Evolutionary conservation across 1,140 invertebrate species (phyloP).

Genomic region (Probaryconus sp.): DNA sequence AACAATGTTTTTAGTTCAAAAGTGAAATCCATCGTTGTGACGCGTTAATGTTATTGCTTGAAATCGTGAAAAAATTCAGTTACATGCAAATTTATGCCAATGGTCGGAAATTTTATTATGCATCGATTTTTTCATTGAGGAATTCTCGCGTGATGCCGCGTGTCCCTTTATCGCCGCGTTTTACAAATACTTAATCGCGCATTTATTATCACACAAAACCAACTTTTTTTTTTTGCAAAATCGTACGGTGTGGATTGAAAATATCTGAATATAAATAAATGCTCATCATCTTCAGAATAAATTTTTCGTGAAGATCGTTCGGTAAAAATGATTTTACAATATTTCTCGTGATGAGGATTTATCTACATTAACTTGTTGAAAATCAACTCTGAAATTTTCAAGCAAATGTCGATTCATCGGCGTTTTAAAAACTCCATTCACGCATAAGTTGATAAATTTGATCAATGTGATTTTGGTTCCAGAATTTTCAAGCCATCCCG

Average conservation of each 20-base stretch:
- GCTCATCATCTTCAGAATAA: no score
- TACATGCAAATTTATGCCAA: slow-evolving; percentile 50
- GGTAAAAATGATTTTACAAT: no score
- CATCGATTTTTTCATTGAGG: slow-evolving; percentile 51
- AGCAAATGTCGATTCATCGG: no score
- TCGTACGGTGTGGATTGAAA: no score
- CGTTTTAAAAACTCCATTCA: slow-evolving; percentile 28
- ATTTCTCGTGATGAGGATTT: no score
- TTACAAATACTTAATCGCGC: slow-evolving; percentile 40
- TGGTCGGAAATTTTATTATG: slow-evolving; percentile 43
- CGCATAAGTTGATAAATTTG: slow-evolving; percentile 31
- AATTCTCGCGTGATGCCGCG: slow-evolving; percentile 37
- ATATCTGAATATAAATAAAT: no score
- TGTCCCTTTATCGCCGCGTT: slow-evolving; percentile 28
- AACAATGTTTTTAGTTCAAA: slow-evolving; percentile 7
- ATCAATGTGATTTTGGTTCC: slow-evolving; percentile 28
- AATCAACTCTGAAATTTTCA: no score
- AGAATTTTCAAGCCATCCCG: slow-evolving; percentile 24
- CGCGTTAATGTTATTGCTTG: slow-evolving; percentile 13
- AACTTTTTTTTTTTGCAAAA: slow-evolving; percentile 13
- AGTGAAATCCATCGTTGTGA: slow-evolving; percentile 35
- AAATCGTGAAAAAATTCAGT: slow-evolving; percentile 8
- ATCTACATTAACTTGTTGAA: no score
- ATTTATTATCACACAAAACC: slow-evolving; percentile 16
- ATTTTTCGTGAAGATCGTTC: no score